Base-by-base conservation (phyloP, 2,113 vertebrate species). In the Perccottus glenii region DNA sequence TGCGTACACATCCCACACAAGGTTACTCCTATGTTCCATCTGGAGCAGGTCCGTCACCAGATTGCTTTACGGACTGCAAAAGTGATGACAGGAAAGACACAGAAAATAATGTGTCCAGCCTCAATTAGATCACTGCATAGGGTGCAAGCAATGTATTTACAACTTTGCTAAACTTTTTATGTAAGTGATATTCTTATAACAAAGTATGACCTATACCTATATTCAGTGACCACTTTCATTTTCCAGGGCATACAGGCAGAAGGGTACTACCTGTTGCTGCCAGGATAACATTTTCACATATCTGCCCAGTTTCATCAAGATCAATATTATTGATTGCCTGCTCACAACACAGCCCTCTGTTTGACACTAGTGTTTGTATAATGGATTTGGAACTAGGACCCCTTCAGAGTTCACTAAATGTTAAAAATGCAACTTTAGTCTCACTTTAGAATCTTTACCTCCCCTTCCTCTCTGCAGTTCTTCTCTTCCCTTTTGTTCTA, bases 241-340 rank as follows among this genome's bases (percentile, higher is more conserved):
- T 77, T 65, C 65, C 61, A 74, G 70, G 78, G 59, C 64, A 56
- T 63, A 46, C 70, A 45, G 61, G 49, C 45, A 44, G n/a, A 14
- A 42, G 56, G 47, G 46, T 6, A 45, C 57, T 19, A 35, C 75
- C 5, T 56, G 46, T 42, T 9, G 43, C 36, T 15, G 15, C 32
- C 38, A 14, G 9, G 55, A 52, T 32, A 7, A 42, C 48, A 51
- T 58, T 45, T 15, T 40, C 59, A 80, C 56, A 35, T 15, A 6
- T 51, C 55, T 69, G 75, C 67, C 70, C 64, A 6, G 61, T 81
- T 83, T 82, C 70, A 77, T 80, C 73, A 77, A 57, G 33, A 9
- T 58, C 27, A 52, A 58, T 56, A 19, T 12, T 10, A 57, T 4
- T 64, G 51, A 80, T 64, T 53, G 48, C 8, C 47, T 33, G 58